Evolutionary conservation across 53 echinoderm and acorn worm species (phyloP), one percentile per base, ranked within the genome.

Genomic region (Paracentrotus lividus): DNA sequence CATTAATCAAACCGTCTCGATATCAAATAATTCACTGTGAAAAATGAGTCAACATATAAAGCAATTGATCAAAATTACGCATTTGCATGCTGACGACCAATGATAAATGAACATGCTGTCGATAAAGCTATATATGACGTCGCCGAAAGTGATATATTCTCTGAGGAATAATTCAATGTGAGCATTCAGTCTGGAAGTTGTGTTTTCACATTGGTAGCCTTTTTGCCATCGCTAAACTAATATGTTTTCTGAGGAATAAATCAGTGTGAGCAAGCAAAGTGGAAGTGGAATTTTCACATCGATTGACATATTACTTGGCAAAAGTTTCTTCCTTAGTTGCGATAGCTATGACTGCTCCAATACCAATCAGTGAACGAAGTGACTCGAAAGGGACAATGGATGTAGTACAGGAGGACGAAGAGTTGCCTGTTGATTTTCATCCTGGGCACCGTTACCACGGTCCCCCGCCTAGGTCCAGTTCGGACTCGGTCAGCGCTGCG

Each of bases 401-500:
- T 24, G 65, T 89, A 61, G 42, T 89, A 24, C 60, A 89, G 42
- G 77, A 92, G 59, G 92, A 92, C 15, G 58, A 58, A 45, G 81
- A 92, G 15, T 72, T 90, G 49, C 92, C 92, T 8, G 56, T 44
- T 24, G 49, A 49, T 49, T 90, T 54, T 24, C 81, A 56, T 38
- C 81, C 92, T 24, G 57, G 57, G 78, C 56, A 10, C 38, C 81
- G 92, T 0, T 92, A 92, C 92, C 92, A 78, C 14, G 92, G 92
- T 23, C 92, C 92, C 77, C 92, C 92, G 14, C 77, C 92, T 29
- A 49, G 92, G 43, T 49, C 92, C 57, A 57, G 61, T 77, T 92
- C 92, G 56, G 92, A 92, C 81, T 78, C 92, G 32, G 43, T 92
- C 56, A 92, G 81, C n/a, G 77, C 92, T 40, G 92, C 92, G 56